A percentile compares a stretch with the other conserved stretches of the same genome.
Evolutionary conservation across 2,888 invertebrate genomes (phyloP).

Genomic region (Fragum whitleyi): DNA sequence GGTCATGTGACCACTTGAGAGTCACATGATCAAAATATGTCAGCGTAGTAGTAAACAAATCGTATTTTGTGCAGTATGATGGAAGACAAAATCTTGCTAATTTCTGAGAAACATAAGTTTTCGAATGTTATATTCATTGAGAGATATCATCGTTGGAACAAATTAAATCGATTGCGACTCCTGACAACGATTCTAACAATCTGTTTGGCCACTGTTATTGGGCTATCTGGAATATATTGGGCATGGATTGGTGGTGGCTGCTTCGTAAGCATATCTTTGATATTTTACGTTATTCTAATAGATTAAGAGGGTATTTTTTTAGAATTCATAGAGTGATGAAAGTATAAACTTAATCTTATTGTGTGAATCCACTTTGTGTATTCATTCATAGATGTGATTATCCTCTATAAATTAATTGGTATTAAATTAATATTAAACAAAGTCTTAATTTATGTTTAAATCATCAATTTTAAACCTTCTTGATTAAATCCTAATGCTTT

Average conservation of each 20-base stretch:
- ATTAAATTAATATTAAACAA: no score
- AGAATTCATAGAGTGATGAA: no score
- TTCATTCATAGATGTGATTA: no score
- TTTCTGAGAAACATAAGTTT: neutral
- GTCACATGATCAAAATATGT: slow-evolving; percentile 52
- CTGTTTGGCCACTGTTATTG: slow-evolving; percentile 31
- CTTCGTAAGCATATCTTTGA: slow-evolving; percentile 13
- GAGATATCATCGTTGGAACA: neutral
- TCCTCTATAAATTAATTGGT: no score
- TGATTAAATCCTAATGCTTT: no score
- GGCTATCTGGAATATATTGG: slow-evolving; percentile 27
- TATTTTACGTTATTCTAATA: no score
- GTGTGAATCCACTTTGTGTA: no score
- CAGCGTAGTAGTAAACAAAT: slow-evolving; percentile 10
- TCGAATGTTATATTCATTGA: neutral
- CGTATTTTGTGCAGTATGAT: neutral
- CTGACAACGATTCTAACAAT: slow-evolving; percentile 42
- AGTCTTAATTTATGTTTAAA: no score
- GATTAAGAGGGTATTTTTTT: no score
- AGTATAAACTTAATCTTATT: no score
- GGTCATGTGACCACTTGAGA: slow-evolving; percentile 20
- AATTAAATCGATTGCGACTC: slow-evolving; percentile 8
- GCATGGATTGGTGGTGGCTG: slow-evolving; percentile 7
- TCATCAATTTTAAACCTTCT: no score
- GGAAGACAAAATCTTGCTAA: slow-evolving; percentile 3